These are phyloP conservation scores for Rhea americana DNA, from an alignment of 2,113 vertebrate genomes.

Conservation along the genomic window DNA sequence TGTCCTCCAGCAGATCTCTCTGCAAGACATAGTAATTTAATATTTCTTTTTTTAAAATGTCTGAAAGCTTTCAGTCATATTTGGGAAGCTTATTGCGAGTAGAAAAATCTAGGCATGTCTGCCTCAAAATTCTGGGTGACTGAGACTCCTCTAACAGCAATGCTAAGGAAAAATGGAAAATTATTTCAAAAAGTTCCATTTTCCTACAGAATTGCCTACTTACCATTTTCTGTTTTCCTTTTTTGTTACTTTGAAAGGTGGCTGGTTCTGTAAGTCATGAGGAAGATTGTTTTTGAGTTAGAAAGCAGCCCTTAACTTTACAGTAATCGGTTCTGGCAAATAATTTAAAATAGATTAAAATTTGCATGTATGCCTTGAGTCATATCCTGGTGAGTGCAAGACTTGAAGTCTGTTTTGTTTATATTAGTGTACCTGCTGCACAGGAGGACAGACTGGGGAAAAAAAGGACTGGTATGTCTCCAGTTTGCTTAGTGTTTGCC, in stretches of 20 bases:
- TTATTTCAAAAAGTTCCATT: background rate
- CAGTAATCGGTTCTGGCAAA: background rate
- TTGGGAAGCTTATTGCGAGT: background rate
- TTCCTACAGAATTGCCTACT: background rate
- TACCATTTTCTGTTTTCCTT: background rate
- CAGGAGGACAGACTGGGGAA: background rate
- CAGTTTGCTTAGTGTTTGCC: background rate
- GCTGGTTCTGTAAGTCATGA: constrained; percentile 3
- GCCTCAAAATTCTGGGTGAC: background rate
- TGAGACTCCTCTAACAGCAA: background rate
- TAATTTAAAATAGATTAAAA: constrained; percentile 13
- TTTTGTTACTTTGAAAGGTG: background rate
- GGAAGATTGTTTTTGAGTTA: background rate
- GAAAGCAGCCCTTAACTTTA: constrained; percentile 7
- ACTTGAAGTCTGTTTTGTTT: background rate
- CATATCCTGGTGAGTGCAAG: background rate
- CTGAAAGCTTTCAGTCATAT: background rate
- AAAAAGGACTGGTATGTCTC: background rate
- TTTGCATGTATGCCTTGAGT: background rate
- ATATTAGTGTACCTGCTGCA: background rate
- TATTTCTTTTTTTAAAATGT: background rate
- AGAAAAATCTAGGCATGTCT: background rate
- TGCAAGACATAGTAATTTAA: background rate
- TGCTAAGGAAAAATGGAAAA: background rate
- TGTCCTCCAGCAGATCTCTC: background rate